Evolutionary conservation across 2,888 invertebrate species (phyloP).

Genomic region (Cerastis leucographa): DNA sequence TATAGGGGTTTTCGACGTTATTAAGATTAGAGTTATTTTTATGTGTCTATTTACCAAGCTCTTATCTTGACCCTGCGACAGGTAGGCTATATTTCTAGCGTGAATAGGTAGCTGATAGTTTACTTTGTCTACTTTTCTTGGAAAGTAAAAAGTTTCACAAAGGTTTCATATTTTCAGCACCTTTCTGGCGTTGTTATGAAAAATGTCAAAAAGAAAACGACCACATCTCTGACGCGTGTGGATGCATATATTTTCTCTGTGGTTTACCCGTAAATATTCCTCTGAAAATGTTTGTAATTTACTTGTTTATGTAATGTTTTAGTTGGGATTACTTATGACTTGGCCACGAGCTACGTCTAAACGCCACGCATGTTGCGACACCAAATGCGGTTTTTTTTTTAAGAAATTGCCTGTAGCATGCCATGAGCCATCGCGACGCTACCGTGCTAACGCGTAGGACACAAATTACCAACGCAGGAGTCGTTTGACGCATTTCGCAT

Average conservation of each 20-base stretch:
- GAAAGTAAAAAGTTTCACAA: slow-evolving; percentile 13
- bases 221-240: slow-evolving; percentile 24
- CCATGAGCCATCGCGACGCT: background rate
- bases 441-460: background rate
- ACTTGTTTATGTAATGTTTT: slow-evolving; percentile 1
- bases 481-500: background rate
- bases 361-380: background rate
- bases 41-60: slow-evolving; percentile 35
- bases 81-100: slow-evolving; percentile 10
- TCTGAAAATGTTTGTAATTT: slow-evolving; percentile 21
- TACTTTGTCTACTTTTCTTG: slow-evolving; percentile 13
- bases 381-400: no score
- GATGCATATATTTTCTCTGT: slow-evolving; percentile 30
- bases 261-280: slow-evolving; percentile 19
- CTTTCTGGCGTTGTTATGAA: slow-evolving; percentile 35
- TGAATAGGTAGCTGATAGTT: slow-evolving; percentile 9
- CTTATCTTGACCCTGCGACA: slow-evolving; percentile 10
- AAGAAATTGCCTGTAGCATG: background rate
- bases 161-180: slow-evolving; percentile 36
- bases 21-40: slow-evolving; percentile 51
- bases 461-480: background rate
- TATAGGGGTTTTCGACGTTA: slow-evolving; percentile 55
- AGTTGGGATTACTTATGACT: background rate
- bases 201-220: slow-evolving; percentile 26
- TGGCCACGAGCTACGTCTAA: background rate